A percentile compares a stretch with the other conserved stretches of the same genome.
Evolutionary conservation across 2,113 vertebrate genomes (phyloP).

Genomic region (Bettongia penicillata): DNA sequence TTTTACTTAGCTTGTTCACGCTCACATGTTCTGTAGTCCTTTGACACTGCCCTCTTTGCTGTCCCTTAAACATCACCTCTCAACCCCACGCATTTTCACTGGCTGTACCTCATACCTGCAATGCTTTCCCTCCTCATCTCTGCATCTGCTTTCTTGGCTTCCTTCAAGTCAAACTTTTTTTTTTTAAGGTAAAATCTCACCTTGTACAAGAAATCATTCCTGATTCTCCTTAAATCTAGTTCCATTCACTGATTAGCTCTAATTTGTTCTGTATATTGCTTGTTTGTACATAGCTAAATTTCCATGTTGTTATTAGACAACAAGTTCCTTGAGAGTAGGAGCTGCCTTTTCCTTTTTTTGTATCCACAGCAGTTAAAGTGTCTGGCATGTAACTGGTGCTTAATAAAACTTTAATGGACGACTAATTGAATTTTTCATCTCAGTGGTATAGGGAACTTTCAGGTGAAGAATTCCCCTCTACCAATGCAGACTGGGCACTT

Average conservation of each 20-base stretch:
- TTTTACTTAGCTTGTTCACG: too few species aligned
- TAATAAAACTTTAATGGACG: neutral
- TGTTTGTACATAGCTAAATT: neutral
- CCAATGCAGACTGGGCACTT: neutral
- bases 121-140: neutral
- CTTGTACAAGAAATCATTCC: neutral
- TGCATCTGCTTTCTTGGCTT: neutral
- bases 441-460: neutral
- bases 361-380: neutral
- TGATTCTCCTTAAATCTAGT: neutral
- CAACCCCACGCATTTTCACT: too few species aligned
- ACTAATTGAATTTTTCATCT: neutral
- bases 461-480: neutral
- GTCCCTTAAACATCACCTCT: too few species aligned
- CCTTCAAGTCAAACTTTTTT: neutral
- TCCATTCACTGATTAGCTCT: neutral
- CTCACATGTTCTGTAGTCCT: too few species aligned
- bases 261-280: neutral
- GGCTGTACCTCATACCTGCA: neutral
- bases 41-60: too few species aligned
- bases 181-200: neutral
- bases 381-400: neutral
- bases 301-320: neutral
- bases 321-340: neutral
- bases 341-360: neutral